Evolutionary conservation across 2,113 vertebrate genomes (phyloP), one percentile per base, ranked within the genome.

Genomic region (Oncorhynchus tshawytscha): DNA sequence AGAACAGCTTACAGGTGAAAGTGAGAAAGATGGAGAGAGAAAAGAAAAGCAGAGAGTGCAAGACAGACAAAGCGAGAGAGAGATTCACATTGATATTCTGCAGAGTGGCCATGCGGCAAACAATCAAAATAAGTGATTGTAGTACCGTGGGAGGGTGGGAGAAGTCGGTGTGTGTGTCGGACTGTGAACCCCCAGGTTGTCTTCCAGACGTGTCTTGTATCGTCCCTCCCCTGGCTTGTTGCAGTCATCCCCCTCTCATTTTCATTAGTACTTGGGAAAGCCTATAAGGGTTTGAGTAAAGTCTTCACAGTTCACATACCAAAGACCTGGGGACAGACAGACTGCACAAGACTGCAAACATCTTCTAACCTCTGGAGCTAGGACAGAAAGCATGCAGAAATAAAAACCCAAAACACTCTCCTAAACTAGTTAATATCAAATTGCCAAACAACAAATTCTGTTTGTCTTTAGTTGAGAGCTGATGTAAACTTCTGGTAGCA

Each of bases 91-190:
- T 86, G 78, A 83, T 79, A 87, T 86, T 88, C 85, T 45, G 74
- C 70, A 24, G 67, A 78, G 72, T 1, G 20, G 39, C 68, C 20
- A 0, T 39, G 74, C 78, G 77, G 73, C 71, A 79, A 78, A 88
- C 79, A 81, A 88, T 88, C 81, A 78, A 77, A 91, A 82, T 86
- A 88, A 85, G 77, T 81, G 81, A 85, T 81, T 67, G 27, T 67
- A 70, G 65, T 78, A 60, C 54, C 70, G 45, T 77, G 54, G 45
- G 12, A 25, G 11, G 16, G 45, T 77, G 54, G 45, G 12, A 25
- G 11, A 20, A 3, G 29, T 51, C 64, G 31, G 69, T 39, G 69
- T 69, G 67, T 69, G 67, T 72, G 66, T 64, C 60, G 12, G 71
- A 68, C 60, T 67, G 81, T 74, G 25, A 66, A 75, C 60, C 16